A percentile compares a stretch with the other conserved stretches of the same genome.
These are phyloP conservation scores for Rhyacichthys aspro DNA, from an alignment of 2,797 vertebrate genomes.

Conservation along the genomic window DNA sequence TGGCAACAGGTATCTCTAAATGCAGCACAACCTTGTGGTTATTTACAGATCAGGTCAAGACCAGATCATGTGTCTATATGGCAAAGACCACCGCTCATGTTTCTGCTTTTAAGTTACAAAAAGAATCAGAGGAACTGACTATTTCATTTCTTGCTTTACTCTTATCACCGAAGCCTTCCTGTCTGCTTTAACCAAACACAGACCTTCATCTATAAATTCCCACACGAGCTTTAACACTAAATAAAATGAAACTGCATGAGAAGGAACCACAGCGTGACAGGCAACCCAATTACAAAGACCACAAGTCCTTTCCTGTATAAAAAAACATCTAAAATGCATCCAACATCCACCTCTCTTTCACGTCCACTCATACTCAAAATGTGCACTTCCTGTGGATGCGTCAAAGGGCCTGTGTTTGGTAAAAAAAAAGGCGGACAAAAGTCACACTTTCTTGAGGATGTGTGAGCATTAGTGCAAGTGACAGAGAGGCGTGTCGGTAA, in stretches of 20 bases:
- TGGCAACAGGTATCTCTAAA: conserved; percentile 24
- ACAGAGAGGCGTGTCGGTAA: conserved; percentile 61
- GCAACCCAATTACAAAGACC: conserved; percentile 32
- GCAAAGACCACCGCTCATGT: conserved; percentile 13
- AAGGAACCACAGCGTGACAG: conserved; percentile 32
- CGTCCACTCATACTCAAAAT: conserved; percentile 26
- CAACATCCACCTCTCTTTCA: conserved; percentile 44
- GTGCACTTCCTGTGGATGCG: conserved; percentile 54
- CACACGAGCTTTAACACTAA: conserved; percentile 9
- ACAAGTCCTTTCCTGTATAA: conserved; percentile 52
- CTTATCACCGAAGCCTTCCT: conserved; percentile 10
- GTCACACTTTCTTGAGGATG: conserved; percentile 32
- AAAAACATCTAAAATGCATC: conserved; percentile 47
- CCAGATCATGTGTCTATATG: conserved; percentile 42
- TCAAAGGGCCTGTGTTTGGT: conserved; percentile 23
- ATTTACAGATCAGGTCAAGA: conserved; percentile 51
- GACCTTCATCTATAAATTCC: conserved; percentile 21
- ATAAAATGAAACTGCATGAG: conserved; percentile 19
- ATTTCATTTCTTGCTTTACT: not conserved
- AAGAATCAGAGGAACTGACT: not conserved
- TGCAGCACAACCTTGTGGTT: conserved; percentile 34
- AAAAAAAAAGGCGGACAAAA: conserved; percentile 26
- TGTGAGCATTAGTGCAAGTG: conserved; percentile 41
- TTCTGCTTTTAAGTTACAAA: conserved; percentile 12
- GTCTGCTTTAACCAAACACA: not conserved